Evolutionary conservation across 2,888 invertebrate species (phyloP).

Genomic region (Sphaerolaimus hirsutus): DNA sequence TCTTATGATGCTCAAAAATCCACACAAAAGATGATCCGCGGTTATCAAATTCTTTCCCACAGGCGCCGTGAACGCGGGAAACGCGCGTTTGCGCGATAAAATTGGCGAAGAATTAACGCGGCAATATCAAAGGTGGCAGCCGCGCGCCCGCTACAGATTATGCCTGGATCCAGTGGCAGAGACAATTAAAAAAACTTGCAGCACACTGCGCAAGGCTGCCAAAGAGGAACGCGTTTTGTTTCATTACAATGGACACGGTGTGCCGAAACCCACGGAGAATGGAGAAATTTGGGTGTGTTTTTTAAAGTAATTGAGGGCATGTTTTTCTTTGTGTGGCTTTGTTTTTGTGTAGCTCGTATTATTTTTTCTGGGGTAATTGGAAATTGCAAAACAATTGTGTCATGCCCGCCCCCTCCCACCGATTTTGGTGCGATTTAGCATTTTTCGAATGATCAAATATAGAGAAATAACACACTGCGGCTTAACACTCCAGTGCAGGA

Average conservation of each 20-base stretch:
- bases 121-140: conserved; percentile 97
- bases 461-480: too few species aligned
- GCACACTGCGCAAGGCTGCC: conserved; percentile 72
- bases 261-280: conserved; percentile 84
- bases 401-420: neutral
- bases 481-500: too few species aligned
- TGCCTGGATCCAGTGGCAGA: conserved; percentile 88
- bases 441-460: too few species aligned
- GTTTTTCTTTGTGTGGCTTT: too few species aligned
- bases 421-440: too few species aligned
- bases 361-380: neutral
- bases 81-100: too few species aligned
- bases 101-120: conserved; percentile 72
- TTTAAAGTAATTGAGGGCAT: too few species aligned
- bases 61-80: too few species aligned
- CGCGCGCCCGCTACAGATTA: conserved; percentile 75
- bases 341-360: neutral
- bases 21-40: too few species aligned
- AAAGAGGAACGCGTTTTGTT: conserved; percentile 93
- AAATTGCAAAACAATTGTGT: neutral
- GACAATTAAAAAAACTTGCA: conserved; percentile 85
- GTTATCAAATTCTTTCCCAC: too few species aligned
- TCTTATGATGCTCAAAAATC: too few species aligned
- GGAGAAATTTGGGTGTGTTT: conserved; percentile 42
- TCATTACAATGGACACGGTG: conserved; percentile 98